phyloP scores from a whole-genome alignment of 1,140 invertebrate species.

The Maniola jurtina region DNA sequence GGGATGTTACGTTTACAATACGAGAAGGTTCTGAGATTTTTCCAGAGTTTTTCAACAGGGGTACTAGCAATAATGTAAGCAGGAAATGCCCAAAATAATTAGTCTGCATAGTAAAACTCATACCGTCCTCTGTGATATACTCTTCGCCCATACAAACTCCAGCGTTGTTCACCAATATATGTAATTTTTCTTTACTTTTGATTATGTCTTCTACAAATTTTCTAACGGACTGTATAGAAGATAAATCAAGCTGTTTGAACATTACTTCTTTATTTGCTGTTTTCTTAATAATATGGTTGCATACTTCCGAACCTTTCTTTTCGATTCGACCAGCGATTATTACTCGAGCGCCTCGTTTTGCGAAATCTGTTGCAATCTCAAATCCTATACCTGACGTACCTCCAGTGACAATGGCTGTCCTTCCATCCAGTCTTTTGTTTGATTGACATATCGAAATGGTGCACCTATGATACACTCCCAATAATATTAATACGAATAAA shows the following conservation, averaged over 20 bases:
- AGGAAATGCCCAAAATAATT: slow-evolving; percentile 80
- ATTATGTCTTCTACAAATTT: slow-evolving; percentile 83
- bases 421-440: slow-evolving; percentile 71
- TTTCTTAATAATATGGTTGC: background rate
- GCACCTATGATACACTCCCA: background rate
- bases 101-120: slow-evolving; percentile 74
- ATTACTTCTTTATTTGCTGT: slow-evolving; percentile 80
- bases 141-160: slow-evolving; percentile 79
- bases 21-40: slow-evolving; percentile 73
- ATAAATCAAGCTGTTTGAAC: slow-evolving; percentile 83
- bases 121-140: slow-evolving; percentile 75
- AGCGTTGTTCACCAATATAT: slow-evolving; percentile 91
- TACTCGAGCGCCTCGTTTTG: slow-evolving; percentile 86
- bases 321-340: slow-evolving; percentile 91
- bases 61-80: slow-evolving; percentile 77
- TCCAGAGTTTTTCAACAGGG: slow-evolving; percentile 75
- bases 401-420: slow-evolving; percentile 91
- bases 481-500: background rate
- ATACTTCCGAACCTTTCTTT: slow-evolving; percentile 42
- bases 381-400: slow-evolving; percentile 92
- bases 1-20: slow-evolving; percentile 65
- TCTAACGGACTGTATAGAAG: slow-evolving; percentile 83
- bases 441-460: slow-evolving; percentile 36
- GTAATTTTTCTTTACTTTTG: slow-evolving; percentile 82
- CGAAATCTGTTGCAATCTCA: slow-evolving; percentile 87